Base-by-base conservation (phyloP, 2,113 vertebrate species). In the Heliornis fulica region DNA sequence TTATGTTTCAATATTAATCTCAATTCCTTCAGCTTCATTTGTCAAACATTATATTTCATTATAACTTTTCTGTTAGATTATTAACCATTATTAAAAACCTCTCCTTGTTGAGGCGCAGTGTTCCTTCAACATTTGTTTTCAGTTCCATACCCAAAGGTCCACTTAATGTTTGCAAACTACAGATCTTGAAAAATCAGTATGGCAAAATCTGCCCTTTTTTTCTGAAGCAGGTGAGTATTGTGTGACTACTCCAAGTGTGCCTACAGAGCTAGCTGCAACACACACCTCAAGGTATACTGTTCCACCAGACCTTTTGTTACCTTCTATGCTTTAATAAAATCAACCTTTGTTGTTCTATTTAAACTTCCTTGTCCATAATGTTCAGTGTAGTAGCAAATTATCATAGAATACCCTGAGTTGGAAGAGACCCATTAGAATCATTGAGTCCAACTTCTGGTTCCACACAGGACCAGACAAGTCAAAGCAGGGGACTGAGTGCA, bases 21-120 rank as follows among this genome's bases (percentile, higher is more conserved):
- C 32, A 93, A 78, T 75, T 68, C 7, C 17, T 78, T 75, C 15
- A 87, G 41, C 9, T 94, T 91, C 4, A 63, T 66, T 87, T 89
- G 75, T 77, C 38, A 89, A 69, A 54, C 10, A 36, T 4, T 74
- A 36, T 13, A 41, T 34, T 89, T 15, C 26, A 46, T 66, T 41
- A 41, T 1, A 25, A 8, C 5, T 59, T 91, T 95, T 78, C n/a
- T 0, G 0, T 5, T 78, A 34, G 12, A 84, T 3, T 53, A 59
- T 54, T 84, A 81, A 43, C 32, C 4, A 15, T 59, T 81, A 75
- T 41, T 46, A 89, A 5, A 89, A 70, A 75, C 53, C 22, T 75
- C 15, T 54, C 18, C 15, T 71, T 85, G 14, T 10, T 56, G 12
- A 69, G 31, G 8, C 59, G 15, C 13, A 54, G 10, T 54, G 20